Conservation (phyloP, 2,113 vertebrate species). For the Serilophus lunatus region DNA sequence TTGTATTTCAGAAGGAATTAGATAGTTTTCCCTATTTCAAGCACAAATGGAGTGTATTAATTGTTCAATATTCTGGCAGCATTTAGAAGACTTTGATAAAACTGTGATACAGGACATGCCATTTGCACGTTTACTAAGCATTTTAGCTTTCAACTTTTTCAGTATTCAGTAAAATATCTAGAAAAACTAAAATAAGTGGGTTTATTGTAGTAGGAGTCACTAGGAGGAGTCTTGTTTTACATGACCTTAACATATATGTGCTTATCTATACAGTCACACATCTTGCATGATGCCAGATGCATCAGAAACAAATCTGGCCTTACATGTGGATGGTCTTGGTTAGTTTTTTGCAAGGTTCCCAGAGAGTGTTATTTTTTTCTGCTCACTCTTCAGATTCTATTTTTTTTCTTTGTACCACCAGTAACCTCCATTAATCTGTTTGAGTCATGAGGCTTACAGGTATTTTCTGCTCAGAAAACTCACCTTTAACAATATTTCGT, state of each 20-base stretch:
- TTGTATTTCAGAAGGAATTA: background rate
- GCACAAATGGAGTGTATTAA: background rate
- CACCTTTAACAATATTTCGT: background rate
- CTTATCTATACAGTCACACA: background rate
- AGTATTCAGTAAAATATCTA: background rate
- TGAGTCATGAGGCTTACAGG: background rate
- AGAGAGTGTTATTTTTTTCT: background rate
- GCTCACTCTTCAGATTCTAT: background rate
- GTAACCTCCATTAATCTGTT: background rate
- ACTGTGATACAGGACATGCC: rapidly evolving
- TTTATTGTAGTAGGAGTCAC: background rate
- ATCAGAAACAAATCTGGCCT: background rate
- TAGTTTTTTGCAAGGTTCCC: background rate
- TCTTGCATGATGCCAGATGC: background rate
- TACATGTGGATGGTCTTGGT: background rate
- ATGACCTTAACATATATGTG: background rate
- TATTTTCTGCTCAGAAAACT: background rate
- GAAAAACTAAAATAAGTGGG: background rate
- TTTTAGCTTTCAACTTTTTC: background rate
- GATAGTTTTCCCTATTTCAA: background rate
- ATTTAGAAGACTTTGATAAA: background rate
- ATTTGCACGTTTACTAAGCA: rapidly evolving
- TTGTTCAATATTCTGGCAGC: background rate
- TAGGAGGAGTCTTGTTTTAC: background rate
- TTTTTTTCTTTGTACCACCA: background rate